phyloP scores from a whole-genome alignment of 2,797 vertebrate species.

The Podarcis siculus region DNA sequence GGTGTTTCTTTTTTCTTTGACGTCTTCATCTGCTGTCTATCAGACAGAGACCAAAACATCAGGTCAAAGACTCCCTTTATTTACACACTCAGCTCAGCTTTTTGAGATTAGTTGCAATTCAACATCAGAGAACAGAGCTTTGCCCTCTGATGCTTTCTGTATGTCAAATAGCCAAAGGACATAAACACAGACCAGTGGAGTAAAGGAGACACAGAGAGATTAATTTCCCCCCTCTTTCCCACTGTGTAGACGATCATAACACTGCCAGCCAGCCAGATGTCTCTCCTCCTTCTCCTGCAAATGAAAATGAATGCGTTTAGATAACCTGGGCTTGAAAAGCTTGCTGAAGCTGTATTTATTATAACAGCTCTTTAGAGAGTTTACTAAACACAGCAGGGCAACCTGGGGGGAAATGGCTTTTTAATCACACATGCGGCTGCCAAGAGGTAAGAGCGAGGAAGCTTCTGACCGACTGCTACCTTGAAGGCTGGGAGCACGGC shows the following conservation, averaged over 20 bases:
- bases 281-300: neutral
- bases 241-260: neutral
- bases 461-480: neutral
- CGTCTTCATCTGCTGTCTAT: neutral
- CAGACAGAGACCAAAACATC: neutral
- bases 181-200: neutral
- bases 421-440: neutral
- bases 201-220: constrained; percentile 10
- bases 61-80: neutral
- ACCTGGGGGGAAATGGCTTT: neutral
- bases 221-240: neutral
- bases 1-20: neutral
- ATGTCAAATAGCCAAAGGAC: neutral
- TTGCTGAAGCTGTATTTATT: neutral
- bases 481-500: neutral
- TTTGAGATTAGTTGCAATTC: neutral
- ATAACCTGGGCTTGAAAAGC: constrained; percentile 18
- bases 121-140: neutral
- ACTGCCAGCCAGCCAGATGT: neutral
- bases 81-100: neutral
- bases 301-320: constrained; percentile 4
- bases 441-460: neutral
- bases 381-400: neutral
- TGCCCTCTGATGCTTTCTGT: neutral
- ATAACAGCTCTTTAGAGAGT: neutral